phyloP scores from a whole-genome alignment of 2,888 invertebrate genomes.

The Sarcophaga subvicina region DNA sequence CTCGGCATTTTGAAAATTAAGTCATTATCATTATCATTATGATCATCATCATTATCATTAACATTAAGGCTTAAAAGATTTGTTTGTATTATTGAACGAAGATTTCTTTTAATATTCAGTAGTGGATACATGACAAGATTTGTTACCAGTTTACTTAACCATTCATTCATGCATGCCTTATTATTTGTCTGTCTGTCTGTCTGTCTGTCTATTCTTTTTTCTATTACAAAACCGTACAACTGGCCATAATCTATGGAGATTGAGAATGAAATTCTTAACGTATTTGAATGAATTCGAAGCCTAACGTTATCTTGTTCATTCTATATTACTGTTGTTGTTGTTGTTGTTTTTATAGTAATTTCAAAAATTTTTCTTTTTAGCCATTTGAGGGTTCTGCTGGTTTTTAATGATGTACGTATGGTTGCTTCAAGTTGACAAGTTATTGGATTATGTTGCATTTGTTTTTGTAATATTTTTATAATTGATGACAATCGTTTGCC shows the following conservation, averaged over 20 bases:
- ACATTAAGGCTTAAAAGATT: conserved; percentile 6
- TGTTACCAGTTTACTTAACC: conserved; percentile 8
- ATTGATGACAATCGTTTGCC: conserved; percentile 21
- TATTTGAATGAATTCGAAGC: conserved; percentile 13
- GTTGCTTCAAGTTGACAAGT: conserved; percentile 44
- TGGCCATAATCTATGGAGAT: conserved; percentile 13
- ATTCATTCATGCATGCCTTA: no score
- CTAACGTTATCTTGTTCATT: not conserved
- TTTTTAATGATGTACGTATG: conserved; percentile 58
- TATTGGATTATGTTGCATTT: conserved; percentile 12
- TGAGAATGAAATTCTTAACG: conserved; percentile 12
- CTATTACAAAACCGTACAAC: not conserved
- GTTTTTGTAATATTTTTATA: conserved; percentile 8
- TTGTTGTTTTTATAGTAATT: not conserved
- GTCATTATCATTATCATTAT: conserved; percentile 45
- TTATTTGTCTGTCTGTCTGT: no score
- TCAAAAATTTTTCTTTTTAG: not conserved
- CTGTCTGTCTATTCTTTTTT: no score
- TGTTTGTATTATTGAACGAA: not conserved
- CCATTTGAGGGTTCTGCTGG: conserved; percentile 26
- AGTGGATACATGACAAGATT: conserved; percentile 19
- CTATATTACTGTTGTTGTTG: not conserved
- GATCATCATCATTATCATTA: not conserved
- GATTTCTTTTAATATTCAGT: conserved; percentile 19
- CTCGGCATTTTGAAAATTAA: conserved; percentile 41